phyloP scores from a whole-genome alignment of 2,888 invertebrate genomes.

The Gastrophysa polygoni region DNA sequence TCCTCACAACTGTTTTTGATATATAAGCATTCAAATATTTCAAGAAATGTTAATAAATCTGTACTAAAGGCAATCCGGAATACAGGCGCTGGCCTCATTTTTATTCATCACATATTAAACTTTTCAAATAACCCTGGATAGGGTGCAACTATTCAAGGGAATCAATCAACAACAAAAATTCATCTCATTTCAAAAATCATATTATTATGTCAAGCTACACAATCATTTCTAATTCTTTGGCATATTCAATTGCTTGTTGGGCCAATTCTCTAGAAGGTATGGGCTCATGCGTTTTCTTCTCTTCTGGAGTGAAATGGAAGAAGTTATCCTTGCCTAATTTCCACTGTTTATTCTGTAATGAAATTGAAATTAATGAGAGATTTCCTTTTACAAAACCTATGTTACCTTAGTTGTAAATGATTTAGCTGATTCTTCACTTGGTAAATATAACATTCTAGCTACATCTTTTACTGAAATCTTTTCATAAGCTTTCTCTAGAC shows the following conservation, averaged over 20 bases:
- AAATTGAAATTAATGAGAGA: not conserved
- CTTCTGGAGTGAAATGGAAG: conserved; percentile 81
- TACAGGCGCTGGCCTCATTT: too few relatives aligned
- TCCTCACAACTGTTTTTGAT: too few relatives aligned
- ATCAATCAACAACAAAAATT: not conserved
- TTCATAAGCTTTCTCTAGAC: conserved; percentile 96
- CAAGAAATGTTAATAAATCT: too few relatives aligned
- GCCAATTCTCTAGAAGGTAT: conserved; percentile 91
- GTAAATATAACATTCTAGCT: conserved; percentile 85
- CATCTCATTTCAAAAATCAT: not conserved
- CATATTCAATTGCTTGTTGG: conserved; percentile 94
- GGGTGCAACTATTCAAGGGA: too few relatives aligned
- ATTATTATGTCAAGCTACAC: conserved; percentile 71
- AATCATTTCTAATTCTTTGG: conserved; percentile 98
- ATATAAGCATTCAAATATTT: too few relatives aligned
- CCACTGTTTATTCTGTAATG: conserved; percentile 77
- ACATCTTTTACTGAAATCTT: conserved; percentile 88
- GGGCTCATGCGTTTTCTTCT: conserved; percentile 75
- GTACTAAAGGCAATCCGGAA: too few relatives aligned
- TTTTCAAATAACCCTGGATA: too few relatives aligned
- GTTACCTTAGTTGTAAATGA: conserved; percentile 79
- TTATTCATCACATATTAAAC: too few relatives aligned
- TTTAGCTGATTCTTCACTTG: conserved; percentile 76
- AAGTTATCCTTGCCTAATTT: conserved; percentile 75
- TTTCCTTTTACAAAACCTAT: not conserved